Percentiles rank a stretch among this genome's conserved stretches.
phyloP scores from a whole-genome alignment of 2,797 vertebrate genomes.

The Cryptoblepharus egeriae region DNA sequence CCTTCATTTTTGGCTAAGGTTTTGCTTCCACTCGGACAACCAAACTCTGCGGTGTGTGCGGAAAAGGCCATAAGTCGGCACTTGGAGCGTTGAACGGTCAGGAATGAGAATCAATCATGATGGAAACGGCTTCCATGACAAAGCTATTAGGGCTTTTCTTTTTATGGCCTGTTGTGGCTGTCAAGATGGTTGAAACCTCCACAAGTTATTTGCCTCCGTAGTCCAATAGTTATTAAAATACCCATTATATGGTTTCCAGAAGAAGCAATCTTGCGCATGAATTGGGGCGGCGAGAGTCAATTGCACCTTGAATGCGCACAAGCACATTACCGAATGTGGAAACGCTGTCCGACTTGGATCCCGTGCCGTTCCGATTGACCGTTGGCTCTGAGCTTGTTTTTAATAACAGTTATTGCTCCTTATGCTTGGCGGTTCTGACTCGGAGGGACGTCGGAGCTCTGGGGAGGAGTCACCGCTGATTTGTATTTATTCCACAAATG shows the following conservation, averaged over 20 bases:
- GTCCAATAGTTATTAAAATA: conserved; percentile 58
- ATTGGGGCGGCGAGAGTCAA: conserved; percentile 29
- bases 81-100: background rate
- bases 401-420: conserved; percentile 39
- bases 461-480: background rate
- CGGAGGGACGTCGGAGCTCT: conserved; percentile 35
- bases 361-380: conserved; percentile 48
- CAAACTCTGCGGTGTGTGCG: background rate
- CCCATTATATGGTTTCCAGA: conserved; percentile 48
- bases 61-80: background rate
- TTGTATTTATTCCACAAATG: conserved; percentile 38
- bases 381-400: conserved; percentile 29
- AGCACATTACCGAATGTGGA: conserved; percentile 42
- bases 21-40: background rate
- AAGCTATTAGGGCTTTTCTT: background rate
- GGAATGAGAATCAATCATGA: conserved; percentile 9
- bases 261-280: conserved; percentile 50
- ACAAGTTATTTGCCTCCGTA: conserved; percentile 42
- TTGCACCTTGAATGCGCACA: conserved; percentile 48
- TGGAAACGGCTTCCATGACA: background rate
- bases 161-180: background rate
- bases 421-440: conserved; percentile 32
- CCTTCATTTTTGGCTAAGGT: background rate
- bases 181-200: conserved; percentile 41
- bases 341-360: conserved; percentile 48